Conservation (phyloP, 2,888 invertebrate genomes). For the Stratiomys singularior region DNA sequence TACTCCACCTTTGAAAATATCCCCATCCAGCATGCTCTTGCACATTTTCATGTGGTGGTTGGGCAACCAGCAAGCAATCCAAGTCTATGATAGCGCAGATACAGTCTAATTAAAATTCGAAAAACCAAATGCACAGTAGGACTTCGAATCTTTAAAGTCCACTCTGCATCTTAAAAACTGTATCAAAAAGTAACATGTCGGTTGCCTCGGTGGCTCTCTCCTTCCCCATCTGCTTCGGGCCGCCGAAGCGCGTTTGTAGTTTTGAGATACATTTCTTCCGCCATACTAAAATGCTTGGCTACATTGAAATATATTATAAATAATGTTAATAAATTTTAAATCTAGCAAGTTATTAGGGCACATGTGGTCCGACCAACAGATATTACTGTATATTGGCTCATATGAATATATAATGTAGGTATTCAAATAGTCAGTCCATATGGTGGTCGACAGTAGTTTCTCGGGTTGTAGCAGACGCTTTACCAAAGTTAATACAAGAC, state of each 20-base stretch:
- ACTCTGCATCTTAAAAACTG: constrained; percentile 3
- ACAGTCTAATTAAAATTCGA: constrained; percentile 37
- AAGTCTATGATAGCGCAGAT: neutral
- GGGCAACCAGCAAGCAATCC: neutral
- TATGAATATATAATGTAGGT: neutral
- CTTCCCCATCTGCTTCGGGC: neutral
- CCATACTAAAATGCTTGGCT: constrained; percentile 19
- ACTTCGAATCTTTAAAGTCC: constrained; percentile 1
- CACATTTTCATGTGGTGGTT: neutral
- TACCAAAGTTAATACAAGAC: neutral
- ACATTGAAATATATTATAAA: constrained; percentile 48
- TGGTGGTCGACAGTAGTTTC: neutral
- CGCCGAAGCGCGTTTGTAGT: neutral
- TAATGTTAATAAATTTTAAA: constrained; percentile 51
- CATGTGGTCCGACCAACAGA: constrained; percentile 22
- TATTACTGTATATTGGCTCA: neutral
- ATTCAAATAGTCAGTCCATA: neutral
- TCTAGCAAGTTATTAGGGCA: constrained; percentile 48
- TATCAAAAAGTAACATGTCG: constrained; percentile 6
- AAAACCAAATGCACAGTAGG: constrained; percentile 12
- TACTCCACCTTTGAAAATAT: neutral
- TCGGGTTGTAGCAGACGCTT: neutral
- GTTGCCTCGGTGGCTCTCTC: neutral
- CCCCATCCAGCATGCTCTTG: too few relatives aligned
- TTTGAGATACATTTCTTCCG: constrained; percentile 27